Evolutionary conservation across 2,797 vertebrate genomes (phyloP), one percentile per base, ranked within the genome.

Genomic region (Ctenopoma kingsleyae): DNA sequence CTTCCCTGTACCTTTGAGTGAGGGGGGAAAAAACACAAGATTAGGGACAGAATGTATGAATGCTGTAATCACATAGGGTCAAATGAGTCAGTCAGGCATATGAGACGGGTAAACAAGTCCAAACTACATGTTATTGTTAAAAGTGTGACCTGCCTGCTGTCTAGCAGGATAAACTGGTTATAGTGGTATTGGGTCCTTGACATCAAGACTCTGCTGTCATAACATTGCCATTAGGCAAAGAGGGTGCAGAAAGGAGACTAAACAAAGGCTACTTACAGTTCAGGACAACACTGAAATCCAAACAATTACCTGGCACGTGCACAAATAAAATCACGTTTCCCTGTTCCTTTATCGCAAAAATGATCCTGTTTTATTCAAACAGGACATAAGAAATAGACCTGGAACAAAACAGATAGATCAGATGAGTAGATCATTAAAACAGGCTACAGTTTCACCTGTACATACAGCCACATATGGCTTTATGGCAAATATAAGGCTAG

Each of bases 61-160:
- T 30, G 25, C 49, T 50, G 46, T 51, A n/a, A 74, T 73, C 68
- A 70, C 60, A 49, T 15, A 16, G 81, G 71, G 69, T 74, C 76
- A 67, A 65, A 80, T 83, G 78, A 89, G 81, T 89, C 80, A 89
- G 75, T 74, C 77, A 90, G 82, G 85, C 68, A 64, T 76, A 67
- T 23, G 67, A 79, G 60, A 51, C 15, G 72, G 63, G 78, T 75
- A 92, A 91, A 92, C 87, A 93, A 90, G 89, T 90, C 77, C 85
- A 90, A 92, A 92, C 84, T 89, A 64, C 72, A 56, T 83, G 84
- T 89, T 89, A 81, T 74, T 75, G 78, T 71, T 70, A 61, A 65
- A 76, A 83, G 79, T 74, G 67, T 59, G 56, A 67, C 62, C 50
- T 76, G 74, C 65, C 81, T 67, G 69, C 76, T 20, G 43, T 51